These are phyloP conservation scores for Sweltsa coloradensis DNA, from an alignment of 1,140 invertebrate species.

Conservation along the genomic window DNA sequence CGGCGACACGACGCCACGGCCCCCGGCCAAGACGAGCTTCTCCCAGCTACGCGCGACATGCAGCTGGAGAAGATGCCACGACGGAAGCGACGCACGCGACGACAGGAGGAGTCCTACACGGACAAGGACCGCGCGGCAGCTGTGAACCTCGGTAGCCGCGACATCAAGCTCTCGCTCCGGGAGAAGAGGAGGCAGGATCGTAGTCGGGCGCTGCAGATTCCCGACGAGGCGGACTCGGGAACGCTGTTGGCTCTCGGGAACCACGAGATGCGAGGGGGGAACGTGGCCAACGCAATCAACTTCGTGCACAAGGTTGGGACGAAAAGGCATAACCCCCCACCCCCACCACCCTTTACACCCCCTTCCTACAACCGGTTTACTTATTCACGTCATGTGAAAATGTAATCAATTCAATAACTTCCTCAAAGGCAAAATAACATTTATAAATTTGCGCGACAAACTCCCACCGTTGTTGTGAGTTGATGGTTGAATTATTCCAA, in stretches of 20 bases:
- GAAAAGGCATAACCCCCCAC: no score
- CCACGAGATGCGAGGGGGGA: slow-evolving; percentile 58
- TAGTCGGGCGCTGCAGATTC: slow-evolving; percentile 54
- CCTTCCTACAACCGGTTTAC: no score
- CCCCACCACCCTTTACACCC: no score
- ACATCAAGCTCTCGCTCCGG: slow-evolving; percentile 73
- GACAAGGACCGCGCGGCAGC: slow-evolving; percentile 83
- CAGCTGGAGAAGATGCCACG: slow-evolving; percentile 27
- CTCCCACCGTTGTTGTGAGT: no score
- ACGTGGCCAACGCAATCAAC: slow-evolving; percentile 51
- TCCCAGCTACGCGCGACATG: slow-evolving; percentile 30
- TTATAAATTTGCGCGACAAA: no score
- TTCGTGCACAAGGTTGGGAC: slow-evolving; percentile 64
- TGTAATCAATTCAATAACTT: no score
- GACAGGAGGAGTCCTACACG: slow-evolving; percentile 67
- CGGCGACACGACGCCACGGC: not conserved
- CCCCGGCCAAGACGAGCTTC: slow-evolving; percentile 14
- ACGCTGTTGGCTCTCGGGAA: slow-evolving; percentile 58
- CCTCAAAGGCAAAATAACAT: no score
- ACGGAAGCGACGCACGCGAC: slow-evolving; percentile 24
- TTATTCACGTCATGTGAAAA: no score
- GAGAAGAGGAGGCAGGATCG: slow-evolving; percentile 67
- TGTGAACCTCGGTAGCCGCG: slow-evolving; percentile 66
- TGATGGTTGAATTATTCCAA: no score
- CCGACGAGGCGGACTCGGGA: slow-evolving; percentile 63